phyloP scores from a whole-genome alignment of 2,888 invertebrate genomes.

The Dugesia japonica region DNA sequence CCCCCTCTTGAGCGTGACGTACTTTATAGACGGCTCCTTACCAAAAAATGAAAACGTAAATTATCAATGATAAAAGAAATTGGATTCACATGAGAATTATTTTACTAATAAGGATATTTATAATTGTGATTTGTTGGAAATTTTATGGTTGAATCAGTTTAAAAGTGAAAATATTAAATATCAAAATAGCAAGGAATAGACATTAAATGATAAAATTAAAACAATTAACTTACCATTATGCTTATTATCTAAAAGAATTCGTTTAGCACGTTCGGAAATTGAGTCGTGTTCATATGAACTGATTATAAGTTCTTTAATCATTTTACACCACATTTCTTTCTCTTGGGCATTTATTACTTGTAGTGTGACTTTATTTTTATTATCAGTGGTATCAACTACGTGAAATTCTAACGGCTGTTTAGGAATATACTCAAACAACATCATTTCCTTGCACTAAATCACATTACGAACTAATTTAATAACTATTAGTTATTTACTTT shows the following conservation, averaged over 20 bases:
- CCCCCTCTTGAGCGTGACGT: too few species aligned
- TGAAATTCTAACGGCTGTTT: constrained; percentile 3
- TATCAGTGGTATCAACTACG: neutral
- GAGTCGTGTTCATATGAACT: neutral
- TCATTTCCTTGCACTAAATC: neutral
- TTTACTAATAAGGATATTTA: too few species aligned
- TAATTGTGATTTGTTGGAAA: too few species aligned
- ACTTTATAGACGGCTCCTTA: too few species aligned
- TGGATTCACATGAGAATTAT: too few species aligned
- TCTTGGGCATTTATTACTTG: neutral
- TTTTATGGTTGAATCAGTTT: too few species aligned
- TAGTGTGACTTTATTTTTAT: neutral
- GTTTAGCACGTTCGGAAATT: neutral
- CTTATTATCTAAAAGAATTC: neutral
- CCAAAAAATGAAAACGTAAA: too few species aligned
- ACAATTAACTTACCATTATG: neutral
- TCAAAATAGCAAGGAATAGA: too few species aligned
- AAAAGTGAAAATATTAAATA: too few species aligned
- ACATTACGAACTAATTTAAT: neutral
- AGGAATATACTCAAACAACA: neutral
- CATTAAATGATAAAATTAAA: too few species aligned
- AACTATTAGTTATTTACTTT: neutral
- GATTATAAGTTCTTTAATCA: neutral
- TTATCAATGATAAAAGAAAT: too few species aligned
- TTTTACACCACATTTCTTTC: constrained; percentile 3